These are phyloP conservation scores for Yoshiicerus persimilis DNA, from an alignment of 1,140 invertebrate species.

Conservation along the genomic window DNA sequence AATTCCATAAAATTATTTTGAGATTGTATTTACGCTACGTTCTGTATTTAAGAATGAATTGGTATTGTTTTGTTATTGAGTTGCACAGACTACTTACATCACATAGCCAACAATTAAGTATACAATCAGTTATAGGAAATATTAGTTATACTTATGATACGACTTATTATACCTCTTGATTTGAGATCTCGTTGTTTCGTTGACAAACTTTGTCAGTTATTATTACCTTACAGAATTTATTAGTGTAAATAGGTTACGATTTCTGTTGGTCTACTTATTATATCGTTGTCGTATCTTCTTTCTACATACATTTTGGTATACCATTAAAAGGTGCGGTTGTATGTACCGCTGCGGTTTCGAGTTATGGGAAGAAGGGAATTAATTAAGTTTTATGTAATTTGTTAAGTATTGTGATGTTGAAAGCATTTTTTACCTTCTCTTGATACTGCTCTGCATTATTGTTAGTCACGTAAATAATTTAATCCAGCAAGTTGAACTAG, in stretches of 20 bases:
- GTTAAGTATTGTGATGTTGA: neutral
- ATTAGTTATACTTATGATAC: neutral
- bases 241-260: neutral
- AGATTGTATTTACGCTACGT: neutral
- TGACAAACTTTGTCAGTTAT: neutral
- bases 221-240: neutral
- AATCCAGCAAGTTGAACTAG: neutral
- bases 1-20: neutral
- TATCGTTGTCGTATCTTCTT: neutral
- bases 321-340: neutral
- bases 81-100: neutral
- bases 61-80: neutral
- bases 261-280: neutral
- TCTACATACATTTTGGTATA: neutral
- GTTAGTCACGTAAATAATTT: neutral
- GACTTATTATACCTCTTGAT: neutral
- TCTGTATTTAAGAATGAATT: neutral
- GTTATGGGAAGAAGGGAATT: neutral
- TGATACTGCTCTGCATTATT: neutral
- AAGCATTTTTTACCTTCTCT: neutral
- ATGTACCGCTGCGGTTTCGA: neutral
- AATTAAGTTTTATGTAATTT: neutral
- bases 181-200: slow-evolving; percentile 1
- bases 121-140: neutral
- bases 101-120: neutral